These are phyloP conservation scores for Trachelus stipa DNA, from an alignment of 2,888 invertebrate genomes.

Conservation along the genomic window DNA sequence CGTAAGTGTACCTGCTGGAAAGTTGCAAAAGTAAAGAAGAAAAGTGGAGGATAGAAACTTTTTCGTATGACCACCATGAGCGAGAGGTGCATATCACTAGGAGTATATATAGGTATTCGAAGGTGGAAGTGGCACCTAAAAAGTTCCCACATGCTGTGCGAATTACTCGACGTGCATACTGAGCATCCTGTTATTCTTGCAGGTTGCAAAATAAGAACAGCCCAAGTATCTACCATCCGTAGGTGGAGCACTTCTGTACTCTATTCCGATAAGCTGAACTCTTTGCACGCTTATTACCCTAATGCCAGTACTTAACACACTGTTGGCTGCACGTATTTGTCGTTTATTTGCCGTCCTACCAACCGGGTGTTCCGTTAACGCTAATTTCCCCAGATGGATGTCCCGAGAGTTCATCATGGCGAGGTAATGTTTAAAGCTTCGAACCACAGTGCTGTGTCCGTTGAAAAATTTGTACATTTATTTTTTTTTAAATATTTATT, in stretches of 20 bases:
- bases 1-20: not conserved
- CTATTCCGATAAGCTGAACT: conserved; percentile 44
- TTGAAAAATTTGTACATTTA: not conserved
- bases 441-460: not conserved
- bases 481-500: not conserved
- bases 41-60: not conserved
- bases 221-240: conserved; percentile 32
- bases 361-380: conserved; percentile 43
- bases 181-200: conserved; percentile 45
- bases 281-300: conserved; percentile 65
- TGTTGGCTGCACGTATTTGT: conserved; percentile 55
- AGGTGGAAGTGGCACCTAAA: not conserved
- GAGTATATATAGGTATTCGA: not conserved
- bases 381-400: not conserved
- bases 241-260: conserved; percentile 47
- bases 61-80: not conserved
- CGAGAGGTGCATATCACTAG: not conserved
- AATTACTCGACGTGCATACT: conserved; percentile 39
- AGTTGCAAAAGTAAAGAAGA: not conserved
- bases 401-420: not conserved
- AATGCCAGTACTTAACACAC: conserved; percentile 64
- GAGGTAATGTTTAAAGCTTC: not conserved
- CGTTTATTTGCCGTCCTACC: conserved; percentile 52
- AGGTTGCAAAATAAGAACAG: conserved; percentile 19
- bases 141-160: conserved; percentile 39